These are phyloP conservation scores for Diploptera punctata DNA, from an alignment of 2,888 invertebrate genomes.

Conservation along the genomic window DNA sequence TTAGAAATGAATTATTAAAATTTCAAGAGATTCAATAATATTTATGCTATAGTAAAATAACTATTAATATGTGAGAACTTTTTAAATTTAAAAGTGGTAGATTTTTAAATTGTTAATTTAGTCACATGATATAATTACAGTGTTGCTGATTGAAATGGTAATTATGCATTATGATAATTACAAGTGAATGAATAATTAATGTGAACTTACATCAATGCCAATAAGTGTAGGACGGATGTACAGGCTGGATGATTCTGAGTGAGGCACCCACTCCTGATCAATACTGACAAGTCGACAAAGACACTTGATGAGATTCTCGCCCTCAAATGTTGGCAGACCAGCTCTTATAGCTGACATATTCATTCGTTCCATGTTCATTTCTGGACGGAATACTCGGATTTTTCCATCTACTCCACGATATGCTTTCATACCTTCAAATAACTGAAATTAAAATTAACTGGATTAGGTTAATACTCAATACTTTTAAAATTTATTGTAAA, in stretches of 20 bases:
- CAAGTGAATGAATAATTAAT: neutral
- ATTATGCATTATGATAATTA: neutral
- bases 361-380: slow-evolving; percentile 95
- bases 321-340: slow-evolving; percentile 89
- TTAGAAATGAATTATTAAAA: no score
- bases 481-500: no score
- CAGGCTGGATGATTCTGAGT: slow-evolving; percentile 86
- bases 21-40: no score
- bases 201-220: slow-evolving; percentile 87
- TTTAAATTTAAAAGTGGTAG: no score
- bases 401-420: slow-evolving; percentile 92
- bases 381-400: slow-evolving; percentile 94
- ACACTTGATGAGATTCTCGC: slow-evolving; percentile 84
- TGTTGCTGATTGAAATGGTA: neutral
- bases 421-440: slow-evolving; percentile 99
- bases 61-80: no score
- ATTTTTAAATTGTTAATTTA: no score
- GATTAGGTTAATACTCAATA: no score
- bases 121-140: neutral
- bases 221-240: slow-evolving; percentile 97
- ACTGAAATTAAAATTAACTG: slow-evolving; percentile 66
- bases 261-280: slow-evolving; percentile 98
- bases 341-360: slow-evolving; percentile 82
- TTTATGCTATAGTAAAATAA: no score
- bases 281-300: slow-evolving; percentile 84